These are phyloP conservation scores for Phyllopteryx taeniolatus DNA, from an alignment of 2,113 vertebrate genomes.

Conservation along the genomic window DNA sequence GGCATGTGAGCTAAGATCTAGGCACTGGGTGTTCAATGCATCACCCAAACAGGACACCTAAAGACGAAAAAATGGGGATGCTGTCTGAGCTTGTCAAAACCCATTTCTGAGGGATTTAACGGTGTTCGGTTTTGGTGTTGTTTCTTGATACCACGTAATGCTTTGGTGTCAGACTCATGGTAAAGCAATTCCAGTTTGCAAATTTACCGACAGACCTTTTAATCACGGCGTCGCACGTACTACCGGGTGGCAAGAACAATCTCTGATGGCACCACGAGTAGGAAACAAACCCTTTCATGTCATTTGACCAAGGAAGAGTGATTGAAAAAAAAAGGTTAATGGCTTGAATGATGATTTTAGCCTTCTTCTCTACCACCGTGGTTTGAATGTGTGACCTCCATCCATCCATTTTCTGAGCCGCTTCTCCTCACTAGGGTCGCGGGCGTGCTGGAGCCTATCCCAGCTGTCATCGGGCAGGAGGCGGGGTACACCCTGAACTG, in stretches of 20 bases:
- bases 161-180: constrained; percentile 58
- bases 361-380: too few relatives aligned
- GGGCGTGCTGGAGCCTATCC: too few relatives aligned
- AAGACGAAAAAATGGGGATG: constrained; percentile 38
- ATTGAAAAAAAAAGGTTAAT: too few relatives aligned
- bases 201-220: neutral
- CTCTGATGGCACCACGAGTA: neutral
- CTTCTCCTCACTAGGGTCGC: too few relatives aligned
- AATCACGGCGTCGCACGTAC: neutral
- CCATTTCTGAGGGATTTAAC: constrained; percentile 11
- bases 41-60: constrained; percentile 46
- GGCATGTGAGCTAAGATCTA: constrained; percentile 53
- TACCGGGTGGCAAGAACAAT: neutral
- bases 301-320: too few relatives aligned
- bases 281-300: neutral
- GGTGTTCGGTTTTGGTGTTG: neutral
- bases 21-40: constrained; percentile 71
- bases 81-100: constrained; percentile 18
- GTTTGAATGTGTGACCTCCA: too few relatives aligned
- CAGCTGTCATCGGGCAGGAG: too few relatives aligned
- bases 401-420: too few relatives aligned
- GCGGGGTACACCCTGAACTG: too few relatives aligned
- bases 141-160: constrained; percentile 37
- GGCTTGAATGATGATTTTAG: too few relatives aligned
- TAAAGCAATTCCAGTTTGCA: neutral